Percentiles rank a stretch among this genome's conserved stretches.
Evolutionary conservation across 64 coral and sea anemone species (phyloP).

Genomic region (Dendronephthya gigantea): DNA sequence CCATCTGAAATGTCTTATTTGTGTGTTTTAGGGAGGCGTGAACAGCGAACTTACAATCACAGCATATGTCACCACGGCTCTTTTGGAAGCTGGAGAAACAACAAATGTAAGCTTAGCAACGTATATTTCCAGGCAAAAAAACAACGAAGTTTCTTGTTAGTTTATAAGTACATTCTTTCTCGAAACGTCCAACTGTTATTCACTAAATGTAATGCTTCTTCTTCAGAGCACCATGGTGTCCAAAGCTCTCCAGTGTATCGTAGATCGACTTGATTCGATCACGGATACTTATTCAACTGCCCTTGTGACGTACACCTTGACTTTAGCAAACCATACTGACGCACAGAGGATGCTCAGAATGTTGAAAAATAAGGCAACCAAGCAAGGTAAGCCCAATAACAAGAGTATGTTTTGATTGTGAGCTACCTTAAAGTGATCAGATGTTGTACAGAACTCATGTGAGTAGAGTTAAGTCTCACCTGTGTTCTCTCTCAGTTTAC

Average conservation of each 20-base stretch:
- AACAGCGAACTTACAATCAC: constrained; percentile 36
- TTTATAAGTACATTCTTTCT: no score
- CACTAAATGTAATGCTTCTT: background rate
- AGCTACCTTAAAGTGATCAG: no score
- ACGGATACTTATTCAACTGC: constrained; percentile 26
- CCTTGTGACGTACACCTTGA: constrained; percentile 20
- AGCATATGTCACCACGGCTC: constrained; percentile 32
- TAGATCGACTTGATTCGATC: constrained; percentile 1
- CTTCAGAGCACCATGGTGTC: background rate
- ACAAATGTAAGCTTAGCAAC: background rate
- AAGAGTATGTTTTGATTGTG: no score
- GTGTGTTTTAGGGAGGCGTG: constrained; percentile 41
- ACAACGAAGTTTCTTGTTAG: no score
- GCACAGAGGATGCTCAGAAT: background rate
- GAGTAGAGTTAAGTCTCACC: no score
- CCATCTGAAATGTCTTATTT: background rate
- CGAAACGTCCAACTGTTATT: no score
- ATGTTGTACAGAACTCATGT: no score
- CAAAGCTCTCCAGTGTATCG: constrained; percentile 21
- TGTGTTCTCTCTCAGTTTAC: no score
- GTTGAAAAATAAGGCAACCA: constrained; percentile 23
- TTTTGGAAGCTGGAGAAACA: constrained; percentile 34
- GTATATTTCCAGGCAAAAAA: no score
- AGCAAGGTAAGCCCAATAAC: background rate
- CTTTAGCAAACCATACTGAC: constrained; percentile 12